Evolutionary conservation across 2,113 vertebrate species (phyloP).

Genomic region (Corythaeola cristata): DNA sequence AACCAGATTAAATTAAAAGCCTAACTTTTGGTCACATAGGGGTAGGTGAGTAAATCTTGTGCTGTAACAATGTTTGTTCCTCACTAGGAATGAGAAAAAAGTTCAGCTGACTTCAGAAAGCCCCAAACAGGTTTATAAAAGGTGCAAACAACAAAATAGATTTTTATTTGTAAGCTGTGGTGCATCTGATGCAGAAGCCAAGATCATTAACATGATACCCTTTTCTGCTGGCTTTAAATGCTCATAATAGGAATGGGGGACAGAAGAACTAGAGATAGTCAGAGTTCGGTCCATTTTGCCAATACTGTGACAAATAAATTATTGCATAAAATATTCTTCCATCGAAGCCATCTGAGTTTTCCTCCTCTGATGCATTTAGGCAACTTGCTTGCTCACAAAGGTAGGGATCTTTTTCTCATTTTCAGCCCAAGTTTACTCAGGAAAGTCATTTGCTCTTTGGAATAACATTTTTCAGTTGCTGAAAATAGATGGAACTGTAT

Average conservation of each 20-base stretch:
- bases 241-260: background rate
- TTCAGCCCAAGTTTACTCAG: background rate
- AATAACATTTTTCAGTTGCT: background rate
- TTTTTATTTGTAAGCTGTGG: background rate
- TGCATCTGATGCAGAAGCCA: background rate
- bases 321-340: background rate
- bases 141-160: background rate
- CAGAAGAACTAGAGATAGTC: background rate
- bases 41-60: background rate
- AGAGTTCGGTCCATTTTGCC: background rate
- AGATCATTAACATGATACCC: background rate
- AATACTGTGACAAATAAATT: background rate
- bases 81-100: background rate
- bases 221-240: background rate
- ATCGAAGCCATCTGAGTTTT: background rate
- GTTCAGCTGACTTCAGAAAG: background rate
- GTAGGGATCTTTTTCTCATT: background rate
- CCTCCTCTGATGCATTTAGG: background rate
- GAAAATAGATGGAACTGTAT: background rate
- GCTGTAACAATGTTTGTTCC: background rate
- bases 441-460: background rate
- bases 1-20: background rate
- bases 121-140: background rate
- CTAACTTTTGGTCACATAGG: background rate
- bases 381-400: background rate